These are phyloP conservation scores for Kryptolebias marmoratus DNA, from an alignment of 2,113 vertebrate species.

Conservation along the genomic window DNA sequence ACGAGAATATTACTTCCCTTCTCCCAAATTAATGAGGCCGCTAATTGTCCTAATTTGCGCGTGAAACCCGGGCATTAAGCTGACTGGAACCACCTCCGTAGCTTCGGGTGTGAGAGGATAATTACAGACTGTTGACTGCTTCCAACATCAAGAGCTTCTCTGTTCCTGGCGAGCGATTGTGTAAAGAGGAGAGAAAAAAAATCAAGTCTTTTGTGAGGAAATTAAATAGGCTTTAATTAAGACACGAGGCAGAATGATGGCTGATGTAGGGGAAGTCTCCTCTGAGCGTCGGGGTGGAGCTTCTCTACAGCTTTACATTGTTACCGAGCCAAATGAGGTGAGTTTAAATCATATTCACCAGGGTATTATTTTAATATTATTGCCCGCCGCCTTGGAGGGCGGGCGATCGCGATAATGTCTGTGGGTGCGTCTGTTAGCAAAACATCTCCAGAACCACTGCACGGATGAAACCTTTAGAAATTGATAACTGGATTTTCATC, in stretches of 20 bases:
- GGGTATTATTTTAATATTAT: no score
- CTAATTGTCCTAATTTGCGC: slow-evolving; percentile 79
- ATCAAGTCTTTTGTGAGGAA: slow-evolving; percentile 61
- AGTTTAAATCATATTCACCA: no score
- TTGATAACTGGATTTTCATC: no score
- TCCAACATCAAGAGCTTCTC: slow-evolving; percentile 70
- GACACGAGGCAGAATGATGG: background rate
- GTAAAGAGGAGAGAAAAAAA: slow-evolving; percentile 35
- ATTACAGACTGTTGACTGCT: slow-evolving; percentile 69
- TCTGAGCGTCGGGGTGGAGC: no score
- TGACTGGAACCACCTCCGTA: slow-evolving; percentile 64
- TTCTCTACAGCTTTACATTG: background rate
- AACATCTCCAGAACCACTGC: no score
- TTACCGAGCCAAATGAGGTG: background rate
- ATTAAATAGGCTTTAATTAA: slow-evolving; percentile 73
- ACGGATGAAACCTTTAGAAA: no score
- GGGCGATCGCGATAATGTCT: no score
- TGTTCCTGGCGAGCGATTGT: slow-evolving; percentile 61
- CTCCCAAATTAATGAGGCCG: slow-evolving; percentile 76
- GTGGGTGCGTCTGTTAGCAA: no score
- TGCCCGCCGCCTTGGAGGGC: no score
- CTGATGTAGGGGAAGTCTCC: background rate
- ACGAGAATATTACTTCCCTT: slow-evolving; percentile 76
- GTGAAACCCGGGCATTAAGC: slow-evolving; percentile 68
- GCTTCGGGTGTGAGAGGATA: slow-evolving; percentile 73